Base-by-base conservation (phyloP, 2,888 invertebrate species). In the Adineta ricciae region DNA sequence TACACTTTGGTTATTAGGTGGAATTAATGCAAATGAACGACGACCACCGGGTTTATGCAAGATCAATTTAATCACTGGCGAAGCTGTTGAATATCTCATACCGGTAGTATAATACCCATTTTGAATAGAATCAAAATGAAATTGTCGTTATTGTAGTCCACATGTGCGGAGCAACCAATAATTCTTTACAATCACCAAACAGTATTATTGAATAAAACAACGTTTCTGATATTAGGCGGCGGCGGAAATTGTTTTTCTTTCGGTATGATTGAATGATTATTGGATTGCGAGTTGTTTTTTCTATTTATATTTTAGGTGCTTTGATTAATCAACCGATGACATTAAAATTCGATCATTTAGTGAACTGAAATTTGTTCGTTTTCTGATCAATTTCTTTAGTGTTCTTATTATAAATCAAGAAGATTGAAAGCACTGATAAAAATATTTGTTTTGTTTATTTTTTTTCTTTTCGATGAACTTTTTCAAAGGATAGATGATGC, bases 161-260 rank as follows among this genome's bases (percentile, higher is more conserved):
- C 87, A 49, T 86, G 88, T 84, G 88, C 88, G 50, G 86, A 87
- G 9, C 86, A 87, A 46, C 88, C 90, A 16, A 85, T 90, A 36
- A 88, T 91, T 88, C 87, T 90, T 27, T 88, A 89, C 85, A 88
- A 89, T 84, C 90, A 91, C 86, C 88, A 88, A 32, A 89, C 89
- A 84, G 87, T 88, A 36, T 38, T 88, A 21, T 78, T 88, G 21
- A 88, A 88, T 38, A 87, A 84, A n/a, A 46, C 83, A 64, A 83
- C 32, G 16, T 38, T 91, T 46, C 19, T 89, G 49, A 87, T 91
- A 8, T 85, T 91, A 38, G 92, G 92, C 19, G 92, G 92, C 32
- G 92, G 92, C 8, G 91, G 91, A 83, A 91, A 91, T 87, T 92
- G 92, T 86, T 92, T 92, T 88, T 92, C 92, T 52, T 92, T 92